Base-by-base conservation (phyloP, 2,797 vertebrate genomes). In the Smutsia gigantea region DNA sequence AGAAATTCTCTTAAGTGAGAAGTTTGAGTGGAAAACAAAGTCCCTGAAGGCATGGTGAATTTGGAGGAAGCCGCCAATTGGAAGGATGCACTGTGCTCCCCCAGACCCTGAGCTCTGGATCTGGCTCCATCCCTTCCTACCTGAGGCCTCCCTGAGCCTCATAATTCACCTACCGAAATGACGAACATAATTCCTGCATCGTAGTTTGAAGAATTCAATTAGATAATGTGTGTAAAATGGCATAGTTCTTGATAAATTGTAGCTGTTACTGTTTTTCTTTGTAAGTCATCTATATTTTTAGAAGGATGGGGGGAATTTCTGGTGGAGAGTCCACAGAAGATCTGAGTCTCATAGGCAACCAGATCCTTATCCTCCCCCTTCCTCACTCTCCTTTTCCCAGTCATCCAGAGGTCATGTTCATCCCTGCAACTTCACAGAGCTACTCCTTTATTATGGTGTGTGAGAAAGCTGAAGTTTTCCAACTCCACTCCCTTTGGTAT, bases 201-300 rank as follows among this genome's bases (percentile, higher is more conserved):
- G 11, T 21, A 37, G 10, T 59, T 94, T 29, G 53, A 34, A 85
- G 57, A 72, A 74, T 79, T 85, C 46, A 59, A 3, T 89, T 92
- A 89, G 55, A 42, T 49, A 29, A n/a, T 31, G 15, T 19, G 74
- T 85, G 66, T 63, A 55, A 82, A 72, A 66, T 49, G 59, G 25
- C 0, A 3, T 63, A 64, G 59, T 81, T 81, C 18, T 87, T 68
- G 39, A 74, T 25, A 84, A 71, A 61, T 18, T n/a, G 5, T 66
- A 82, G 46, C 71, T 34, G 4, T 72, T 79, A 12, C 5, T 72
- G n/a, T 15, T 88, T 57, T 61, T 59, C 12, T 89, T 93, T 75
- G 5, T 72, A 63, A 79, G 10, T 72, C 29, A 66, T 49, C 5
- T 63, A n/a, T 94, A 92, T 95, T 95, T 93, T 93, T 87, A 66